Evolutionary conservation across 1,140 invertebrate species (phyloP).

Genomic region (Leptonema lineaticorne): DNA sequence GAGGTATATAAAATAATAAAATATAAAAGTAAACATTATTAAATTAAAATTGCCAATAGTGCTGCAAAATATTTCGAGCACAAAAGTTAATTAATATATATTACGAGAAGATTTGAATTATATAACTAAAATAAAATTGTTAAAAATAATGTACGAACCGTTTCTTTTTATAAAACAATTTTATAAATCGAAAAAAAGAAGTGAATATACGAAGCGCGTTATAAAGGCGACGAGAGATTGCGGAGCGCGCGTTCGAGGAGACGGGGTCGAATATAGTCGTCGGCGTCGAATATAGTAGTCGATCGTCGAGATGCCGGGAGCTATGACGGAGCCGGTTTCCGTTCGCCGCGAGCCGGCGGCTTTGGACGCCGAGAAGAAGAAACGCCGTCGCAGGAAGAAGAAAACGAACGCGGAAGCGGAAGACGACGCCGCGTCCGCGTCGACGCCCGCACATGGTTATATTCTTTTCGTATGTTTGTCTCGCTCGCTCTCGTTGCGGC

Average conservation of each 20-base stretch:
- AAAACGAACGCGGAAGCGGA: slow-evolving; percentile 60
- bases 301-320: not conserved
- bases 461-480: not conserved
- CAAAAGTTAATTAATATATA: too few relatives aligned
- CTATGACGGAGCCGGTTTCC: not conserved
- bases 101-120: too few relatives aligned
- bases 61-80: too few relatives aligned
- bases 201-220: not conserved
- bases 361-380: slow-evolving; percentile 66
- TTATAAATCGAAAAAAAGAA: too few relatives aligned
- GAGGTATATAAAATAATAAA: too few relatives aligned
- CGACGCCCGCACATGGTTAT: not conserved
- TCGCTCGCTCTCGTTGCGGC: not conserved
- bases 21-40: too few relatives aligned
- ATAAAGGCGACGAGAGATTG: not conserved
- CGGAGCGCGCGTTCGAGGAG: not conserved
- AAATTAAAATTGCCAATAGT: too few relatives aligned
- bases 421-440: slow-evolving; percentile 2
- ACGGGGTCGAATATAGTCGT: not conserved
- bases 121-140: too few relatives aligned
- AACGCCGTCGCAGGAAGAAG: slow-evolving; percentile 75
- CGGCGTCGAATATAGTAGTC: not conserved
- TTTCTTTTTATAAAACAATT: too few relatives aligned
- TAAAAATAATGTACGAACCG: too few relatives aligned
- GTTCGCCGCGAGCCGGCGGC: too few relatives aligned